These are phyloP conservation scores for Eretmochelys imbricata DNA, from an alignment of 2,113 vertebrate species.

Conservation along the genomic window DNA sequence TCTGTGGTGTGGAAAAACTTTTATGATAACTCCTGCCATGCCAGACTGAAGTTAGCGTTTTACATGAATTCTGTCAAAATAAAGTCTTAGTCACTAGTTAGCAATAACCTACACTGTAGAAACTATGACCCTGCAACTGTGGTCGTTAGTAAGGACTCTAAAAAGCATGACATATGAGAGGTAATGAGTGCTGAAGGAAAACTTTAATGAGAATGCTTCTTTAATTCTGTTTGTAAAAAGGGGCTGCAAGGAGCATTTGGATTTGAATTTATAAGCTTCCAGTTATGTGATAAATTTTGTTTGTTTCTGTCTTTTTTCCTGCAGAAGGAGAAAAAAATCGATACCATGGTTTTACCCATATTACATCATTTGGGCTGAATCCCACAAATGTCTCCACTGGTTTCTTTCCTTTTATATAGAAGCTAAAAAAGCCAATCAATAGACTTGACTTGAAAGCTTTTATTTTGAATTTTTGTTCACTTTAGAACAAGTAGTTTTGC, in stretches of 20 bases:
- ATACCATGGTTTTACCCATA: background rate
- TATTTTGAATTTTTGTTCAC: constrained; percentile 7
- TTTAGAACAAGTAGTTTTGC: constrained; percentile 2
- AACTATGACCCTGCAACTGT: constrained; percentile 30
- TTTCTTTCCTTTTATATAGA: background rate
- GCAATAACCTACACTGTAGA: constrained; percentile 20
- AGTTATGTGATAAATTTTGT: constrained; percentile 26
- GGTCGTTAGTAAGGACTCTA: constrained; percentile 15
- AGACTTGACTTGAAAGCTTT: background rate
- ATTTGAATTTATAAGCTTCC: constrained; percentile 43
- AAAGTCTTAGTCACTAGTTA: background rate
- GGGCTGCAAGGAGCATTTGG: background rate
- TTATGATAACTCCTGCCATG: constrained; percentile 11
- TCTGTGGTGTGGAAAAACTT: constrained; percentile 23
- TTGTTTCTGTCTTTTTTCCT: background rate
- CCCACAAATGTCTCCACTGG: background rate
- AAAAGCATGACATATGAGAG: background rate
- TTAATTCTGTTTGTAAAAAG: constrained; percentile 54
- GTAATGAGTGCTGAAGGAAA: constrained; percentile 60
- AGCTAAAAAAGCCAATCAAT: background rate
- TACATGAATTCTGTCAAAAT: constrained; percentile 45
- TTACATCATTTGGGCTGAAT: constrained; percentile 13
- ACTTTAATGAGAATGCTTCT: constrained; percentile 42
- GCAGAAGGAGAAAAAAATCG: background rate
- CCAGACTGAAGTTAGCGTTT: background rate